These are phyloP conservation scores for Leucoraja ocellata DNA, from an alignment of 2,797 vertebrate species.

Conservation along the genomic window DNA sequence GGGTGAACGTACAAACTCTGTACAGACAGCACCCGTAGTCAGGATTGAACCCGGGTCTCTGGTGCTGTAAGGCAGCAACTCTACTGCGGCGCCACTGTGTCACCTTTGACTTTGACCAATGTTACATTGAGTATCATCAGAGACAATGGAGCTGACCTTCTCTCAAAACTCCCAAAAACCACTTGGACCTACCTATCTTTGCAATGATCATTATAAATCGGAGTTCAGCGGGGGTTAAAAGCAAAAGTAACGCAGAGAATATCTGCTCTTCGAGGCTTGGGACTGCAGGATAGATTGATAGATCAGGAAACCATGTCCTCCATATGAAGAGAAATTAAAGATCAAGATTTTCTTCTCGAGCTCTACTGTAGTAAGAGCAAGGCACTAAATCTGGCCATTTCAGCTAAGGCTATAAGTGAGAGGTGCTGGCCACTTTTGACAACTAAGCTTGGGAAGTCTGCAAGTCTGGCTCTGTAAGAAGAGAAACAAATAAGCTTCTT, in stretches of 20 bases:
- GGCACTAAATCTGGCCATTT: background rate
- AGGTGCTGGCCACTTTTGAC: background rate
- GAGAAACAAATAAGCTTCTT: background rate
- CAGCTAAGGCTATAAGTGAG: background rate
- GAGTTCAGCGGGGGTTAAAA: background rate
- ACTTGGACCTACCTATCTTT: background rate
- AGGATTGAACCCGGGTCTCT: too few relatives aligned
- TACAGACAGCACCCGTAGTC: too few relatives aligned
- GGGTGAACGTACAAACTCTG: too few relatives aligned
- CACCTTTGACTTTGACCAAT: background rate
- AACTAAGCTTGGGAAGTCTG: background rate
- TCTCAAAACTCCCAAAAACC: background rate
- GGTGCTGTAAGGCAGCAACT: too few relatives aligned
- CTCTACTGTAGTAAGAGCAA: background rate
- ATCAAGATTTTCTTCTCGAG: background rate
- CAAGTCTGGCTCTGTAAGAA: background rate
- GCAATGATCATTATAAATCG: background rate
- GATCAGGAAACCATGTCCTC: background rate
- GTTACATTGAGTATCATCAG: background rate
- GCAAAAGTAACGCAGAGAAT: background rate
- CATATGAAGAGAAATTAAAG: background rate
- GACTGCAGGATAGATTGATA: background rate
- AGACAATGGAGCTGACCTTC: background rate
- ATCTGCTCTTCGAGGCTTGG: background rate
- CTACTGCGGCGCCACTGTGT: too few relatives aligned